Base-by-base conservation (phyloP, 2,797 vertebrate species). In the Odontamblyopus rebecca region DNA sequence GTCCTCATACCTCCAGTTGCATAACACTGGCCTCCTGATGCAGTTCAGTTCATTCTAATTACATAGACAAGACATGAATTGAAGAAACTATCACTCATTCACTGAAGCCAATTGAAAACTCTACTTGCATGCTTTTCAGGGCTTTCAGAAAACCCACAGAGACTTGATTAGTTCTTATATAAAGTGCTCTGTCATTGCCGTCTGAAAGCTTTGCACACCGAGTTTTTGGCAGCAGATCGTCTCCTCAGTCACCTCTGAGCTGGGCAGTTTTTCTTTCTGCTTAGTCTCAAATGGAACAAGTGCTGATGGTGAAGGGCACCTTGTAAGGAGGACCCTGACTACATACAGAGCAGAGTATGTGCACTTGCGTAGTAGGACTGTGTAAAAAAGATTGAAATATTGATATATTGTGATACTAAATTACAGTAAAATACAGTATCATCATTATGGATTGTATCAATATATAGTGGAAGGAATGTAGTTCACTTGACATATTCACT, bases 281-380 rank as follows among this genome's bases (percentile, higher is more conserved):
- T 70, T 59, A 79, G 56, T 26, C 63, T 77, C 67, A 26, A 69
- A 13, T 41, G 70, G 16, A 8, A 74, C 51, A 81, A 83, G 76
- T 61, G 78, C 78, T 86, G 82, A 86, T 78, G 35, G 56, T 16
- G 54, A 73, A 71, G 65, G 78, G 70, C 77, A 53, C 65, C 74
- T 74, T 65, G 18, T 19, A 56, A 53, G 38, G 70, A 4, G 30
- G 68, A 61, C 83, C 56, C 59, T 73, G 18, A 18, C 51, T 32
- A 15, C 13, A 60, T 29, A 48, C 44, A 48, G 12, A 48, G 23
- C 26, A 48, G 13, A 48, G 3, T 15, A 50, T 51, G 23, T 27
- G 41, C 50, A 16, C 29, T n/a, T 48, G n/a, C 18, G 6, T 19
- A 35, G 30, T 35, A 35, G 2, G 35, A 15, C 48, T 16, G 48